Percentiles rank a stretch among this genome's conserved stretches.
Conservation (phyloP, 2,888 invertebrate species). For the Acronicta aceris region DNA sequence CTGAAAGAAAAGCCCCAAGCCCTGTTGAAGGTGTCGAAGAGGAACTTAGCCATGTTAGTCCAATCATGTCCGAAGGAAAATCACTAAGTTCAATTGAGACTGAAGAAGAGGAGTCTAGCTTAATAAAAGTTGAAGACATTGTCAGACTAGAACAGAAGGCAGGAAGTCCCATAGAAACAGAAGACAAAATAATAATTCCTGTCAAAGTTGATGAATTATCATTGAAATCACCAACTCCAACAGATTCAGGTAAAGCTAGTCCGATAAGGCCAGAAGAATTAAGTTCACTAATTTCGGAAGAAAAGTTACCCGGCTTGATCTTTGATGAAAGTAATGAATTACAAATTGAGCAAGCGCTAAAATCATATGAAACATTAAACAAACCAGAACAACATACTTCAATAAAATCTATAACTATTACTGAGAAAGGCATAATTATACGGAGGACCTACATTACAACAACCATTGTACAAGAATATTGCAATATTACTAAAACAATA, state of each 20-base stretch:
- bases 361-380: conserved; percentile 37
- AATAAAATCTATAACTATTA: conserved; percentile 19
- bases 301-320: conserved; percentile 16
- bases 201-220: background rate
- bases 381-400: conserved; percentile 26
- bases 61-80: conserved; percentile 3
- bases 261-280: background rate
- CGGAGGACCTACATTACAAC: conserved; percentile 21
- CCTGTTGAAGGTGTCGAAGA: background rate
- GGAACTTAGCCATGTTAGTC: background rate
- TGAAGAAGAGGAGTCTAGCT: background rate
- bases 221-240: background rate
- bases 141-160: background rate
- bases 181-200: background rate
- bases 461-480: conserved; percentile 42
- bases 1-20: background rate
- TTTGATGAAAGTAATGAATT: conserved; percentile 35
- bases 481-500: conserved; percentile 28
- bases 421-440: conserved; percentile 11
- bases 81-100: background rate
- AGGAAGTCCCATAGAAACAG: background rate
- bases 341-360: conserved; percentile 42
- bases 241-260: background rate
- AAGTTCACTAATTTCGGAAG: background rate
- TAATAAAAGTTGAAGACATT: background rate